Evolutionary conservation across 2,888 invertebrate genomes (phyloP), one percentile per base, ranked within the genome.

Genomic region (Hyles lineata): DNA sequence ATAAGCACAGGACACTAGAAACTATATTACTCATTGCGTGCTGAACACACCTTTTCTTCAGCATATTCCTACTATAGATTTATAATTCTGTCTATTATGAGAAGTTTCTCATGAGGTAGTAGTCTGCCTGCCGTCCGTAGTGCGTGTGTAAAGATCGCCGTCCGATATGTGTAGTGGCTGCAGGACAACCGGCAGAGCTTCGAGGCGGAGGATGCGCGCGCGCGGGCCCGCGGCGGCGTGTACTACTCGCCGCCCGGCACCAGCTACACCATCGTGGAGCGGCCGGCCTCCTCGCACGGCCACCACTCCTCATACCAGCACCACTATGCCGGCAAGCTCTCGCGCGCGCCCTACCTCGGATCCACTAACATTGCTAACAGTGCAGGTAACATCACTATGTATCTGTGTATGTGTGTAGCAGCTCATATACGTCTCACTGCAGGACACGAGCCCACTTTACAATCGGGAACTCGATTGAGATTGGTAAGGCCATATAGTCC

Each of bases 171-270:
- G 74, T 82, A 89, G 86, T 91, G 89, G 88, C 90, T 92, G 82
- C 90, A 95, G 92, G 93, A 95, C 87, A 94, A 93, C 85, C 90
- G 94, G 73, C 92, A 93, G 86, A 90, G 95, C 84, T 94, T 92
- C 87, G 95, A 90, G 90, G 93, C 92, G 83, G 94, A 89, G 84
- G 95, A 92, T 80, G 93, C 92, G 75, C 88, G 92, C 63, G 89
- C 85, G 78, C 92, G 96, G 81, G 95, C 95, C 78, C 96, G 96
- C 70, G 96, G 97, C 79, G 96, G 97, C 78, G 95, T 97, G 78
- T 98, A 98, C 92, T 98, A 98, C 91, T 98, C 98, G 78, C 98
- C 98, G 74, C 98, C 98, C 43, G 98, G 98, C 77, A 98, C 98
- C 79, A 97, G 97, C 74, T 98, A 98, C 92, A 98, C 98, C 85